Evolutionary conservation across 2,888 invertebrate genomes (phyloP), one percentile per base, ranked within the genome.

Genomic region (Cheilosia vulpina): DNA sequence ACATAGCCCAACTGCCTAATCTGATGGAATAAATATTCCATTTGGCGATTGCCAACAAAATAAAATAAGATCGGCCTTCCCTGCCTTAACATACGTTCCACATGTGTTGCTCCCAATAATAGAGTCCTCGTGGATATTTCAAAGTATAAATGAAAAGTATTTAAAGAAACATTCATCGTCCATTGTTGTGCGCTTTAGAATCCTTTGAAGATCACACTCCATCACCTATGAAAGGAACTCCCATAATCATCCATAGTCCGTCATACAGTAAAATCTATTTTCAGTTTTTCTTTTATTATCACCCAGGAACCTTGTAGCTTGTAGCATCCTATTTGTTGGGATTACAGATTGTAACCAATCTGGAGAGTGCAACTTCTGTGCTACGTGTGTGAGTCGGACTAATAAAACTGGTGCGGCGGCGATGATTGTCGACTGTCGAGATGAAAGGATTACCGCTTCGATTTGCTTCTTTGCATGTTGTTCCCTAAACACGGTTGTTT

Each of bases 161-260:
- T 6, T 15, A 24, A 11, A 50, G 11, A 9, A 52, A 15, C 17
- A 19, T 47, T 13, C 5, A 21, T 4, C 19, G 11, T 11, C 52
- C 21, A 52, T 24, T 52, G 52, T 52, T 27, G n/a, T 15, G 24
- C 15, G 21, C 15, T 31, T 34, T 19, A 52, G 15, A 52, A 52
- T 52, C 52, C 52, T 24, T 52, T 6, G 6, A 34, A 57, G 17
- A 47, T 19, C 9, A 47, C 17, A 19, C 2, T 17, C 19, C 7
- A 21, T 52, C 24, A 19, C 34, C 47, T 17, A 47, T 76, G 52
- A 76, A 76, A 75, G 60, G 60, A 77, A 43, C 45, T 53, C 24
- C 11, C 52, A 68, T 77, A 60, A 77, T 77, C 76, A 62, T 60
- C 68, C 38, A 60, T 68, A 53, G 76, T 68, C 52, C 68, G 34